Percentiles rank a stretch among this genome's conserved stretches.
phyloP scores from a whole-genome alignment of 2,113 vertebrate genomes.

The Regulus satrapa region DNA sequence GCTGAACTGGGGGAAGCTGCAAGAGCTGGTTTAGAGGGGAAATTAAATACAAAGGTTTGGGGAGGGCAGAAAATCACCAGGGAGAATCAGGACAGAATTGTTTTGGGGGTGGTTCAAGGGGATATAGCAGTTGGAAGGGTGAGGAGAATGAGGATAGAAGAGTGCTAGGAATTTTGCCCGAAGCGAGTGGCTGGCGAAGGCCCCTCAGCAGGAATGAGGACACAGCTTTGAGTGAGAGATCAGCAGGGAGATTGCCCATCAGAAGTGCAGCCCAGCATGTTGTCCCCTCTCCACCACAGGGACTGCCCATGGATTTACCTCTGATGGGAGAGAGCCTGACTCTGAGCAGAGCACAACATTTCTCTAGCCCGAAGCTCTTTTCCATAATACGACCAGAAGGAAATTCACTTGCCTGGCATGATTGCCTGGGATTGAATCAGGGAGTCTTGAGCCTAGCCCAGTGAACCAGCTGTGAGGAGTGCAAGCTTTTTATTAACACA shows the following conservation, averaged over 20 bases:
- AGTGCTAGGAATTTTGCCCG: neutral
- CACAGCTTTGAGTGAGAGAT: neutral
- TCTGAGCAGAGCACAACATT: neutral
- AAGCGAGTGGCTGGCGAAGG: fast-evolving
- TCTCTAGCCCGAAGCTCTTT: neutral
- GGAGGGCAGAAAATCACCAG: neutral
- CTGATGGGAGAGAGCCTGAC: neutral
- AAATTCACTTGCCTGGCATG: neutral
- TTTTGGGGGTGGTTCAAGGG: neutral
- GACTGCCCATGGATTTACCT: neutral
- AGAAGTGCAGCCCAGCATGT: neutral
- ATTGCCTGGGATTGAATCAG: neutral
- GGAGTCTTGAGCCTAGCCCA: neutral
- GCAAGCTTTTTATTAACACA: neutral
- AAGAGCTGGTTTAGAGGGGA: neutral
- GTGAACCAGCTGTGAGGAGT: neutral
- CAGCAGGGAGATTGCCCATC: neutral
- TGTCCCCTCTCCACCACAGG: neutral
- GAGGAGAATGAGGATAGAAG: neutral
- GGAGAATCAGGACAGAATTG: neutral
- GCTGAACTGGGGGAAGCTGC: neutral
- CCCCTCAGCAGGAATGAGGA: neutral
- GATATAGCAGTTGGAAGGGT: fast-evolving
- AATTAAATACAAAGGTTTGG: neutral
- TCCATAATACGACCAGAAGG: neutral